Base-by-base conservation (phyloP, 2,797 vertebrate species). In the Alauda arvensis region DNA sequence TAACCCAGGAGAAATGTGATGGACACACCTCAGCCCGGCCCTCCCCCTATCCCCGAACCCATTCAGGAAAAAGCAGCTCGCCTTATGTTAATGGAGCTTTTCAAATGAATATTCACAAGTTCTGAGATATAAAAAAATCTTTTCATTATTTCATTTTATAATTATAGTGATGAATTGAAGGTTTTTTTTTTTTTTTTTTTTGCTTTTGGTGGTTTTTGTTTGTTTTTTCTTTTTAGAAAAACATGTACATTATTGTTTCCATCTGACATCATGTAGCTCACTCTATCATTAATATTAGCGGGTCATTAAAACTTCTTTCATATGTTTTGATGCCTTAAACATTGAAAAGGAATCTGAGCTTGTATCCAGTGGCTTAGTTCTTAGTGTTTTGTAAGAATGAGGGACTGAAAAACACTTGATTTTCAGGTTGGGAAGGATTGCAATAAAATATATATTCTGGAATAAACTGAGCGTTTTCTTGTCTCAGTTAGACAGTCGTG, bases 21-120 rank as follows among this genome's bases (percentile, higher is more conserved):
- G 56, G 34, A 4, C 40, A 24, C 45, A 20, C 18, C 68, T 40
- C 53, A 45, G 0, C 24, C 24, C 39, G 42, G 53, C 65, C 42
- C 56, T 43, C 9, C 19, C 18, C 10, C 18, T 10, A 0, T 1
- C 28, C 9, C 15, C 18, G 4, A 13, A 19, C 37, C 21, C 2
- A 2, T 12, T 18, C 52, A 46, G 42, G 29, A 57, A 40, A 75
- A 63, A 65, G 13, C 12, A 33, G 10, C 18, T 66, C 21, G 11
- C 45, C 9, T 39, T 18, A 12, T 8, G 13, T 42, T 42, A 25
- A 18, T 29, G n/a, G 29, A 43, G 26, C 49, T 60, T 80, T 33
- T 61, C 28, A 43, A 63, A 26, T 49, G 46, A 9, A 1, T 56
- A 2, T 29, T 33, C 9, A 10, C 40, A 33, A 55, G 29, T 25